Conservation (phyloP, 35 echinoderm and acorn worm genomes). For the Nesometra sesokonis region DNA sequence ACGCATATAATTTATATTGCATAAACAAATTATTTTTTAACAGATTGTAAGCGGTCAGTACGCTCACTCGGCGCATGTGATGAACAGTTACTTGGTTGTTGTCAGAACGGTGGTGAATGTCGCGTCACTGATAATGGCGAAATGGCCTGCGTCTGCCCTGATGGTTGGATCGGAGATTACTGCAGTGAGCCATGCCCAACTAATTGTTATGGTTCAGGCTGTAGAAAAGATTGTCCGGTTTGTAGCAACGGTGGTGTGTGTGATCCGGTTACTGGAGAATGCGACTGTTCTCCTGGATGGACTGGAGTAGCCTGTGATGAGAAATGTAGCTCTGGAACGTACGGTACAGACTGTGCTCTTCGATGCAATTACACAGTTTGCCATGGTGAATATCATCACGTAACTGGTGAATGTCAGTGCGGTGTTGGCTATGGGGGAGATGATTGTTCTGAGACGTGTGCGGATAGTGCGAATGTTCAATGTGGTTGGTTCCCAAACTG, state of each 20-base stretch:
- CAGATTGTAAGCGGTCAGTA: too few relatives aligned
- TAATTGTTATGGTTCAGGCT: constrained; percentile 4
- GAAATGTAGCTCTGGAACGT: constrained; percentile 27
- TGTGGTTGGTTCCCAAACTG: neutral
- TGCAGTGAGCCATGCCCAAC: constrained; percentile 29
- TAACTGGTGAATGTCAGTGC: neutral
- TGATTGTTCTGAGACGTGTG: neutral
- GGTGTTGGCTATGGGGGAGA: neutral
- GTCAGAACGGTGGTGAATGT: neutral
- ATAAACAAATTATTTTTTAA: too few relatives aligned
- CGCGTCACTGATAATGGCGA: neutral
- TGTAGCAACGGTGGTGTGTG: constrained; percentile 51
- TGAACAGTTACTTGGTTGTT: neutral
- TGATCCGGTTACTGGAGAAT: constrained; percentile 50
- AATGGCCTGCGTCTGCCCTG: constrained; percentile 19
- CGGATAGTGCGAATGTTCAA: neutral
- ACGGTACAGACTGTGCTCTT: constrained; percentile 7
- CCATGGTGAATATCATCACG: neutral
- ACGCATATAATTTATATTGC: too few relatives aligned
- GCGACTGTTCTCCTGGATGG: constrained; percentile 46
- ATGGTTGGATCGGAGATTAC: constrained; percentile 35
- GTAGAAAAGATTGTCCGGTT: neutral
- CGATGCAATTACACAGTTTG: neutral
- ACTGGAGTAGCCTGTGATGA: constrained; percentile 26
- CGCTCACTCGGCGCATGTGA: too few relatives aligned